Base-by-base conservation (phyloP, 2,113 vertebrate species). In the Colistium nudipinnis region DNA sequence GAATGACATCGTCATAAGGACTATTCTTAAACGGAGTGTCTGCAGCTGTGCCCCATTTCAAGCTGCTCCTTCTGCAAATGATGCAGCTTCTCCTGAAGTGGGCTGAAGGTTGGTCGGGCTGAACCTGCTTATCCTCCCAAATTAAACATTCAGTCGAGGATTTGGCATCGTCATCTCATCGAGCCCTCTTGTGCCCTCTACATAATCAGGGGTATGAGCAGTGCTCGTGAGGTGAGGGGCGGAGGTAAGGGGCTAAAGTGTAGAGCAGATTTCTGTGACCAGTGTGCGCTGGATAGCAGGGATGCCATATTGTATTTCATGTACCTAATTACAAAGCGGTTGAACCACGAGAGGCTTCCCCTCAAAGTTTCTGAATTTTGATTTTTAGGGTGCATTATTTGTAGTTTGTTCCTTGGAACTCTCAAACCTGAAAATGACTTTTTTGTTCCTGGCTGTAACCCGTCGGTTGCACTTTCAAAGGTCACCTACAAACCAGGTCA, bases 11-110 rank as follows among this genome's bases (percentile, higher is more conserved):
- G 35, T 63, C 70, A 80, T 82, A 45, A 78, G 70, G 52, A 53
- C 27, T 55, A 36, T 31, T 80, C 25, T 55, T 33, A 49, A 7
- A 20, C 38, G 19, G 44, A 59, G 52, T n/a, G 45, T 33, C 27
- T 65, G 85, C 70, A 69, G 79, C 65, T 84, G 75, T 60, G 69
- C 35, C 61, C 56, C 44, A 16, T 28, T 54, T 59, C 62, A 63
- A n/a, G 65, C 52, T 73, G 56, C 49, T 30, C 6, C 48, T 71
- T 38, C 31, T 66, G 22, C 6, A 0, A 48, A 62, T 53, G 60
- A 56, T 57, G 54, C 12, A 52, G 68, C 20, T 36, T 41, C 48
- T 63, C 35, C 27, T 48, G 41, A 27, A 30, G 44, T 41, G 17
- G 45, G 12, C 25, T 71, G 73, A 72, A 77, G 83, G 73, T 77